These are phyloP conservation scores for Trichosurus vulpecula DNA, from an alignment of 2,797 vertebrate species.

Conservation along the genomic window DNA sequence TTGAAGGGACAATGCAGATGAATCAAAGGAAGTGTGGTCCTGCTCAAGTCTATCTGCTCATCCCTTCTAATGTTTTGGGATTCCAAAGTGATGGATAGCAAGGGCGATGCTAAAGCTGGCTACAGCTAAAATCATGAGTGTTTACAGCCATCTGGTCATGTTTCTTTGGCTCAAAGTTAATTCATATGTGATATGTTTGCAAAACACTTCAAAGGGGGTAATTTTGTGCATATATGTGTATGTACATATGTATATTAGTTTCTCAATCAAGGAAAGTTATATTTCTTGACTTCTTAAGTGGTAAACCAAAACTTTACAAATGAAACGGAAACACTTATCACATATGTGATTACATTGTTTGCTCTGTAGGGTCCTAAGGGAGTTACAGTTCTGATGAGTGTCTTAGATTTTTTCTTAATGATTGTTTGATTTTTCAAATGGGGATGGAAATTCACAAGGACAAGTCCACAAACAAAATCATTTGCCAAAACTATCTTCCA, in stretches of 20 bases:
- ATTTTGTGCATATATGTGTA: not conserved
- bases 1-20: not conserved
- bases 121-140: not conserved
- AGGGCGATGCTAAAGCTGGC: conserved; percentile 6
- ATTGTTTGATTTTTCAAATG: conserved; percentile 17
- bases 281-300: conserved; percentile 17
- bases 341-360: conserved; percentile 6
- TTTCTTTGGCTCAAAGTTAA: conserved; percentile 51
- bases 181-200: not conserved
- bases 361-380: conserved; percentile 7
- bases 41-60: not conserved
- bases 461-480: conserved; percentile 41
- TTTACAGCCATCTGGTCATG: conserved; percentile 41
- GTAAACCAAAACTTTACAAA: not conserved
- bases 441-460: conserved; percentile 36
- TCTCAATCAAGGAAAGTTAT: conserved; percentile 52
- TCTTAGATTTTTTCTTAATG: conserved; percentile 45
- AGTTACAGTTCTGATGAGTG: conserved; percentile 49
- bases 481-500: not conserved
- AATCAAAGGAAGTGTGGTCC: not conserved
- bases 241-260: conserved; percentile 12
- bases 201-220: conserved; percentile 36
- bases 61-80: conserved; percentile 5
- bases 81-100: conserved; percentile 51
- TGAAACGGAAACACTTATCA: conserved; percentile 38